These are phyloP conservation scores for Ctenopoma kingsleyae DNA, from an alignment of 2,797 vertebrate genomes.

Conservation along the genomic window DNA sequence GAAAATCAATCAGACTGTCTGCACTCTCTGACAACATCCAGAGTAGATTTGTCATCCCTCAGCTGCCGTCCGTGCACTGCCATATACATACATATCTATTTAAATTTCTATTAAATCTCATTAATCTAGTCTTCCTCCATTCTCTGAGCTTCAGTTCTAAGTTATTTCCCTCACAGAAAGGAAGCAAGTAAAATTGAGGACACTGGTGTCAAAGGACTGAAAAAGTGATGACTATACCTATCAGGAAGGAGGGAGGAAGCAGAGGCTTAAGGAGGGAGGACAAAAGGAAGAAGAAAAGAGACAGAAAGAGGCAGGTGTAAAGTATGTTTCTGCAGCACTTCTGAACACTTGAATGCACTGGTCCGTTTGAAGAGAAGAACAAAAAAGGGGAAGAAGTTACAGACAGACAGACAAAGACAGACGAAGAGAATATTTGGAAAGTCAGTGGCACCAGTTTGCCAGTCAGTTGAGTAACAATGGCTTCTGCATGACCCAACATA, in stretches of 20 bases:
- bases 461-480: slow-evolving; percentile 65
- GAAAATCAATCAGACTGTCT: slow-evolving; percentile 58
- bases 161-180: not conserved
- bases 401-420: slow-evolving; percentile 35
- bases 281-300: not conserved
- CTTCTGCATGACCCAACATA: slow-evolving; percentile 60
- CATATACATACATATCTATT: slow-evolving; percentile 33
- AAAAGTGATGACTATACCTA: slow-evolving; percentile 23
- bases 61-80: slow-evolving; percentile 14
- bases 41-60: slow-evolving; percentile 44
- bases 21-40: slow-evolving; percentile 34
- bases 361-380: slow-evolving; percentile 46
- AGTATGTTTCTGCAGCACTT: slow-evolving; percentile 40
- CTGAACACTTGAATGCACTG: slow-evolving; percentile 48
- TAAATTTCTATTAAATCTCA: slow-evolving; percentile 48
- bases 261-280: not conserved
- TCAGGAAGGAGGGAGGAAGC: not conserved
- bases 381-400: slow-evolving; percentile 19
- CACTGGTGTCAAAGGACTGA: slow-evolving; percentile 19
- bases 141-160: slow-evolving; percentile 30
- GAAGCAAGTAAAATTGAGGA: slow-evolving; percentile 35
- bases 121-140: slow-evolving; percentile 34
- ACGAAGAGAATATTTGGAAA: slow-evolving; percentile 58
- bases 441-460: slow-evolving; percentile 68
- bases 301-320: slow-evolving; percentile 9